Base-by-base conservation (phyloP, 2,113 vertebrate genomes). In the Gnathonemus longibarbis region DNA sequence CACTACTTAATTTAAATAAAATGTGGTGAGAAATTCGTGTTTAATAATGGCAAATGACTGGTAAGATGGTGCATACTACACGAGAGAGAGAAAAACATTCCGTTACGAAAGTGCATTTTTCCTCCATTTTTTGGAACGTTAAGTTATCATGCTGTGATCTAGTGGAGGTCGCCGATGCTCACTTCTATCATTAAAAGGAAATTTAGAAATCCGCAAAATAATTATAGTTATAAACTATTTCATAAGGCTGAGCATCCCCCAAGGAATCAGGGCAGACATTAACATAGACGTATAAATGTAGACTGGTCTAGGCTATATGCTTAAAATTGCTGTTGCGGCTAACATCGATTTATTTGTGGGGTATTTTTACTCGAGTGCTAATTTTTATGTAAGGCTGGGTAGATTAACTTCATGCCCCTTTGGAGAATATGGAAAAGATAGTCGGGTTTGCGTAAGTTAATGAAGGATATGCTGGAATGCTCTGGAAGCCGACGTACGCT, bases 71-170 rank as follows among this genome's bases (percentile, higher is more conserved):
- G 19, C 83, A 46, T 85, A n/a, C 19, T 24, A 11, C 1, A 45
- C 8, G 3, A 45, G 9, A 85, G 5, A 42, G 17, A 39, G 5
- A 84, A 19, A 77, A 35, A 77, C 70, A 77, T 42, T 42, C 17
- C 13, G 11, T 19, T 42, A 80, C 35, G 8, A 49, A 85, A 85
- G 49, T 2, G 21, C 24, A 49, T 45, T 31, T 53, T 1, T 0
- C 8, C 46, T 15, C 13, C 85, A 19, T 50, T 7, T 52, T 52
- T 50, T 27, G n/a, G 13, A 53, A 87, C 5, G 85, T 87, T 87
- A 70, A 70, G 10, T 70, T n/a, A 87, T 39, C 27, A 87, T 87
- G 27, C 49, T 87, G 27, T 87, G 48, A 87, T 87, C 84, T 87
- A 87, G 15, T 87, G 85, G 49, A 87, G 49, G 17, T 52, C 21